A percentile compares a stretch with the other conserved stretches of the same genome.
These are phyloP conservation scores for Xiphophorus birchmanni DNA, from an alignment of 2,797 vertebrate species.

Conservation along the genomic window DNA sequence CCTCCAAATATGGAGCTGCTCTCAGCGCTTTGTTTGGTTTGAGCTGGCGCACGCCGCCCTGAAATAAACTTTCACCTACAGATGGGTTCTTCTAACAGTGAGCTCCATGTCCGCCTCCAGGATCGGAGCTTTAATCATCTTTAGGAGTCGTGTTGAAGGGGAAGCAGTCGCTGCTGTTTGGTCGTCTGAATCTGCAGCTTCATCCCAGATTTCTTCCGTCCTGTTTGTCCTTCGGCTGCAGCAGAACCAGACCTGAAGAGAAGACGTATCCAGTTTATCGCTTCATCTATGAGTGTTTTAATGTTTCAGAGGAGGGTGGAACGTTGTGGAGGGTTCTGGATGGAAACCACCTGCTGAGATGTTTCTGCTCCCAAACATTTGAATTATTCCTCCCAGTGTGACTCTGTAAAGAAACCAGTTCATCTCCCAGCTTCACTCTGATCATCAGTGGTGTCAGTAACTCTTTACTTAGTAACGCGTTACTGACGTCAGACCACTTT, in stretches of 20 bases:
- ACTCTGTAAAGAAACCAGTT: not conserved
- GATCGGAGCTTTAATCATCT: not conserved
- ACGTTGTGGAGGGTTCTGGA: not conserved
- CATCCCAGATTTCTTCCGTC: not conserved
- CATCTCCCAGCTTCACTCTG: not conserved
- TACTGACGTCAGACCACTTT: no score
- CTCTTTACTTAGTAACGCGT: no score
- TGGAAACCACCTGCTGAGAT: constrained; percentile 16
- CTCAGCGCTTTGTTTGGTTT: not conserved
- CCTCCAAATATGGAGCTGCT: constrained; percentile 55
- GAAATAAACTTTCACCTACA: not conserved
- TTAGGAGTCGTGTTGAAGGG: not conserved
- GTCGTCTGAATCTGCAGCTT: not conserved
- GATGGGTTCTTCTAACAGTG: not conserved
- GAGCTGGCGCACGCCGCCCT: not conserved
- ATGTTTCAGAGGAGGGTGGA: not conserved
- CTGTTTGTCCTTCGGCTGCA: not conserved
- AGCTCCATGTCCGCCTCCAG: not conserved
- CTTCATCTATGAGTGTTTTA: not conserved
- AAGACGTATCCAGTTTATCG: not conserved
- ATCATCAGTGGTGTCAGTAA: no score
- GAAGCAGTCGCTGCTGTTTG: not conserved
- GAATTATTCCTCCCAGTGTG: not conserved
- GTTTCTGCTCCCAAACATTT: constrained; percentile 18
- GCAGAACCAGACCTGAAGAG: not conserved